phyloP scores from a whole-genome alignment of 2,797 vertebrate species.

The Sebastes matsubarae region DNA sequence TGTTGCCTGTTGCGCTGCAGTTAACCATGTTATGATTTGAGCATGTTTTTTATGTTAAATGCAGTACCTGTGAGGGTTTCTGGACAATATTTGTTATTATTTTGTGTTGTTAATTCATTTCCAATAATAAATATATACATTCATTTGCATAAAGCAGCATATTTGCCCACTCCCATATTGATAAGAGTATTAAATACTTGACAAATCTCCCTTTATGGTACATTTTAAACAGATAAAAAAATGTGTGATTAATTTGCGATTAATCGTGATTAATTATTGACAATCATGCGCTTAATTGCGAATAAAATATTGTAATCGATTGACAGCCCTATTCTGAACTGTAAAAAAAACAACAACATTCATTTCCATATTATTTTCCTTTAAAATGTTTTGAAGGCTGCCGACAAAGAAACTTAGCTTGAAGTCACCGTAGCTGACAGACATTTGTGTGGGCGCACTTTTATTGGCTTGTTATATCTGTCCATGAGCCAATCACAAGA shows the following conservation, averaged over 20 bases:
- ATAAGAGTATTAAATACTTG: too few relatives aligned
- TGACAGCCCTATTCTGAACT: too few relatives aligned
- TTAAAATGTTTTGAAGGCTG: constrained; percentile 1
- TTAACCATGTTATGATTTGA: too few relatives aligned
- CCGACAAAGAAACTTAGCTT: constrained; percentile 15
- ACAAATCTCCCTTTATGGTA: too few relatives aligned
- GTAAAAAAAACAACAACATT: neutral
- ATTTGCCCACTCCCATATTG: too few relatives aligned
- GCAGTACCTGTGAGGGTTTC: too few relatives aligned
- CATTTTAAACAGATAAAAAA: fast-evolving
- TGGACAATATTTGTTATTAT: fast-evolving
- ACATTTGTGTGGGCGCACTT: neutral
- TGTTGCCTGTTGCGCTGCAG: too few relatives aligned
- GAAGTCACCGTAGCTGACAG: neutral
- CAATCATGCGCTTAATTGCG: fast-evolving
- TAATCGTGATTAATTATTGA: fast-evolving
- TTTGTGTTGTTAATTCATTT: too few relatives aligned
- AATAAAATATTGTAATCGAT: fast-evolving
- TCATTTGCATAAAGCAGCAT: fast-evolving
- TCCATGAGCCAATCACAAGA: constrained; percentile 19
- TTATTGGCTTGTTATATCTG: constrained; percentile 35
- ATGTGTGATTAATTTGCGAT: too few relatives aligned
- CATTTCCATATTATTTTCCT: neutral
- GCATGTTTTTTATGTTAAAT: too few relatives aligned
- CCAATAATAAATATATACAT: too few relatives aligned